Evolutionary conservation across 2,113 vertebrate genomes (phyloP), one percentile per base, ranked within the genome.

Genomic region (Calidris pugnax): DNA sequence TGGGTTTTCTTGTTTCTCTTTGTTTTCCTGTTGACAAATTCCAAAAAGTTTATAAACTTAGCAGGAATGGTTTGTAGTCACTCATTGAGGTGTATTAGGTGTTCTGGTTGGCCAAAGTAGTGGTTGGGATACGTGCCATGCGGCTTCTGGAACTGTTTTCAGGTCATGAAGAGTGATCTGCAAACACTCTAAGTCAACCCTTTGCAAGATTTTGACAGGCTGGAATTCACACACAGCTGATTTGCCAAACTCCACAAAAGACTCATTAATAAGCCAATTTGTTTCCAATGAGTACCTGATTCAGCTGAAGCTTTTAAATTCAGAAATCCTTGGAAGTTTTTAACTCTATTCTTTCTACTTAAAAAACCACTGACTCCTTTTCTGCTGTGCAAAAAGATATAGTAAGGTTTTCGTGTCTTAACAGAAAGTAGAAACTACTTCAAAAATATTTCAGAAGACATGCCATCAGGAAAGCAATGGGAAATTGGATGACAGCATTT

Each of bases 181-280:
- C 87, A 94, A 96, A 85, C 27, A 37, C 71, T 96, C 78, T 63
- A 88, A 93, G 55, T 85, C 77, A 96, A 78, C 11, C 30, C 17
- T 84, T 69, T 73, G 73, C 56, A 82, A 89, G 28, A 21, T 41
- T 95, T 83, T 94, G 84, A 92, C 91, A 95, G 41, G 39, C 39
- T 87, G 84, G 80, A 97, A 96, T 93, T 95, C 84, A 82, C 80
- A 96, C 48, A 57, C 62, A 63, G 57, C 35, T 94, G 60, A 89
- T 95, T 87, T 91, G 51, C 85, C 91, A 97, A 11, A 35, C 9
- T 94, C 39, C 5, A 6, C 67, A 87, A 85, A 82, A 82, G 22
- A 20, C 48, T 95, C 50, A 41, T 95, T 95, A 89, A 85, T 85
- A 92, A 89, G 27, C 15, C 7, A 5, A 22, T 87, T 84, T 85